phyloP scores from a whole-genome alignment of 2,797 vertebrate species.

The Rhinella marina region DNA sequence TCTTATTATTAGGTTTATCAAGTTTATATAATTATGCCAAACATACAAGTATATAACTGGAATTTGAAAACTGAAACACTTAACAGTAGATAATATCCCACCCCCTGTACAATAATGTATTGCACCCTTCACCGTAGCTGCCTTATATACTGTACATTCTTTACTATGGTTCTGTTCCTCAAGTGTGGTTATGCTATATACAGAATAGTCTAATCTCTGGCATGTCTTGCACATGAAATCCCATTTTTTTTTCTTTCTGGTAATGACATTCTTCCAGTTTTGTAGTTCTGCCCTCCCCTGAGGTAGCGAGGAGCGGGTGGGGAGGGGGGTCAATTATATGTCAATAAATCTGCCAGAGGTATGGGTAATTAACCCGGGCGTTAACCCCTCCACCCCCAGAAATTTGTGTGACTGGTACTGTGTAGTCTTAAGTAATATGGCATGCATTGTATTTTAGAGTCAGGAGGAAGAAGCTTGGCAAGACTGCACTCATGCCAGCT shows the following conservation, averaged over 20 bases:
- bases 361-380: constrained; percentile 51
- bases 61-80: not conserved
- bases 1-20: not conserved
- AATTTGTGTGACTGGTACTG: constrained; percentile 37
- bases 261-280: constrained; percentile 12
- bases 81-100: not conserved
- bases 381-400: constrained; percentile 52
- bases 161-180: not conserved
- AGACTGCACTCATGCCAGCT: not conserved
- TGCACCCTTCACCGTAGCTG: not conserved
- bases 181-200: not conserved
- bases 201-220: not conserved
- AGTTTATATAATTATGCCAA: not conserved
- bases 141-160: not conserved
- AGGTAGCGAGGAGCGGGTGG: constrained; percentile 23
- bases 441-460: constrained; percentile 1
- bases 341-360: constrained; percentile 48
- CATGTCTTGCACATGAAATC: not conserved
- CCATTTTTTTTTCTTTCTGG: not conserved
- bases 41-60: not conserved
- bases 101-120: not conserved
- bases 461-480: constrained; percentile 7
- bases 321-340: constrained; percentile 47
- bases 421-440: constrained; percentile 16
- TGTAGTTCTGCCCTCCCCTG: constrained; percentile 39